phyloP scores from a whole-genome alignment of 2,888 invertebrate species.

The Hypomecis punctinalis region DNA sequence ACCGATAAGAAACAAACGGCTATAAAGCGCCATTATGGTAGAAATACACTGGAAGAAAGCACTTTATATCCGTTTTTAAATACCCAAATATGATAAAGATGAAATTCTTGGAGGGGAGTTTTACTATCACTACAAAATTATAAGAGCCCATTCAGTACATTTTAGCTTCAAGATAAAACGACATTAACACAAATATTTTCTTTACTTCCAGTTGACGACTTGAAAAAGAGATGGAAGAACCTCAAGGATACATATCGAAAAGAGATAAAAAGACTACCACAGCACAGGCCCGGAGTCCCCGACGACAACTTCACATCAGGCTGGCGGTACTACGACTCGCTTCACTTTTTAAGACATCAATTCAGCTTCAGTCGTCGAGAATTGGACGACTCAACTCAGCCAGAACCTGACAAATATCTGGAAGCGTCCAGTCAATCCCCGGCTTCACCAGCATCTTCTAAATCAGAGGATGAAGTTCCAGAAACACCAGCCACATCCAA shows the following conservation, averaged over 20 bases:
- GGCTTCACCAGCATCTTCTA: constrained; percentile 15
- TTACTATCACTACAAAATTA: too few species aligned
- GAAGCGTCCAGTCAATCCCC: constrained; percentile 25
- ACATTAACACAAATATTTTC: constrained; percentile 1
- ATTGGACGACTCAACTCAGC: background rate
- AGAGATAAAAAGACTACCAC: constrained; percentile 44
- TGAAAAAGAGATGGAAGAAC: constrained; percentile 49
- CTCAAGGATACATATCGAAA: constrained; percentile 47
- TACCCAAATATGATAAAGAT: too few species aligned
- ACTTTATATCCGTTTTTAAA: too few species aligned
- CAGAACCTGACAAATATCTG: constrained; percentile 16
- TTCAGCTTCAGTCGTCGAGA: constrained; percentile 8
- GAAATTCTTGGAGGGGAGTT: too few species aligned
- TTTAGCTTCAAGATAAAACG: too few species aligned
- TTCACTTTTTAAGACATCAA: constrained; percentile 44
- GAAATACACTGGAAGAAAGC: too few species aligned
- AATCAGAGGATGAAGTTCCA: constrained; percentile 18
- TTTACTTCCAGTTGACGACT: constrained; percentile 40
- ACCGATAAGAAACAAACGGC: too few species aligned
- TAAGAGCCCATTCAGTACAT: too few species aligned
- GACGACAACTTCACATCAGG: constrained; percentile 33
- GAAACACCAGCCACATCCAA: background rate
- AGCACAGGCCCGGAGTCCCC: constrained; percentile 33
- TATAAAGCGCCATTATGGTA: too few species aligned
- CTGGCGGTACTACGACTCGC: constrained; percentile 39